These are phyloP conservation scores for Gila robusta DNA, from an alignment of 2,797 vertebrate genomes.

Conservation along the genomic window DNA sequence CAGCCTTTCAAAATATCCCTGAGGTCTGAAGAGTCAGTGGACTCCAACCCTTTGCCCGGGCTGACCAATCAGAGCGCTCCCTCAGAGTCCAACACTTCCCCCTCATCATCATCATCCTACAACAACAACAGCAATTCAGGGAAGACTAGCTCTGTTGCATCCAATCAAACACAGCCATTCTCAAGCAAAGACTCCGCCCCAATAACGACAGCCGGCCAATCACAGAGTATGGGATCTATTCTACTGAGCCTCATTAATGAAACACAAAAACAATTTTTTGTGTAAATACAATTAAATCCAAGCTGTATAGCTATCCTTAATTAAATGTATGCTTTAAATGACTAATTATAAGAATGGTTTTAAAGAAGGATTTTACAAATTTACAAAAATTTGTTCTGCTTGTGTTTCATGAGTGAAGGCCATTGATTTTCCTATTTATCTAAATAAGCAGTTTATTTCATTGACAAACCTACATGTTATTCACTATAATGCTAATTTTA, in stretches of 20 bases:
- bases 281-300: background rate
- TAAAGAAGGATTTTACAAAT: background rate
- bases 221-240: conserved; percentile 39
- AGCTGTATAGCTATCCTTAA: background rate
- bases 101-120: conserved; percentile 49
- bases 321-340: background rate
- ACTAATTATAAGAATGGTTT: background rate
- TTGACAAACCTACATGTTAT: background rate
- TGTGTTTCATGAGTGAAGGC: background rate
- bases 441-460: background rate
- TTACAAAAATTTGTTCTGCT: background rate
- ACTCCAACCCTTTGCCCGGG: conserved; percentile 71
- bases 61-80: conserved; percentile 51
- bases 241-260: background rate
- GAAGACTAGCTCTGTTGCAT: conserved; percentile 20
- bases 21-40: conserved; percentile 76
- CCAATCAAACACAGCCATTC: conserved; percentile 46
- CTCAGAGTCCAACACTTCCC: conserved; percentile 44
- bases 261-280: background rate
- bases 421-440: background rate
- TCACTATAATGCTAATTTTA: background rate
- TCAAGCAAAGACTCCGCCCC: conserved; percentile 60
- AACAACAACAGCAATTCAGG: conserved; percentile 62
- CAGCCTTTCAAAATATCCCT: conserved; percentile 76
- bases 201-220: background rate